Conservation (phyloP, 2,113 vertebrate genomes). For the Scomber scombrus region DNA sequence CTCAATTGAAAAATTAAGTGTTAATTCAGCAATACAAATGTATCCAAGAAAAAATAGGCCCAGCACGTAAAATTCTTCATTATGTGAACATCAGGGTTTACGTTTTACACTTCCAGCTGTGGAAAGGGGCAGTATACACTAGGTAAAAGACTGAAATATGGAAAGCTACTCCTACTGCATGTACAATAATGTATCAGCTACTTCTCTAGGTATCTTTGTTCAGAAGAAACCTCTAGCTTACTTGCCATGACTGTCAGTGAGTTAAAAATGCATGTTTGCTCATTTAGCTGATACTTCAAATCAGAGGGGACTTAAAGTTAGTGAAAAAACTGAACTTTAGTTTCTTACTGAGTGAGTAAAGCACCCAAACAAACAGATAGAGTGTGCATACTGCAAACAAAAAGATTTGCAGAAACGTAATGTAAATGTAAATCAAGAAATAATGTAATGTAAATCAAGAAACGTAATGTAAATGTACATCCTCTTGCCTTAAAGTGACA, state of each 20-base stretch:
- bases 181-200: background rate
- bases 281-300: background rate
- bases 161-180: background rate
- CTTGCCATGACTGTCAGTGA: background rate
- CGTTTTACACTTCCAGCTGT: background rate
- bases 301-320: background rate
- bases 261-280: background rate
- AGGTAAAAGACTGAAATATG: background rate
- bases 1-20: no score
- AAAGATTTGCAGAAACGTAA: background rate
- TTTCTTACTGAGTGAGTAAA: background rate
- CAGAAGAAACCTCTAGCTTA: background rate
- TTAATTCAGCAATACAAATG: no score
- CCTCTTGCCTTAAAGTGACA: slow-evolving; percentile 10
- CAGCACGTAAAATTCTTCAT: no score
- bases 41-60: no score
- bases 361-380: background rate
- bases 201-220: background rate
- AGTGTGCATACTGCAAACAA: background rate
- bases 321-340: background rate
- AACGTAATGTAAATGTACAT: background rate
- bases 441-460: no score
- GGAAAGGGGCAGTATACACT: background rate
- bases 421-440: no score
- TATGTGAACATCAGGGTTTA: background rate